Conservation (phyloP, 2,888 invertebrate species). For the Cataglyphis altisquamis region DNA sequence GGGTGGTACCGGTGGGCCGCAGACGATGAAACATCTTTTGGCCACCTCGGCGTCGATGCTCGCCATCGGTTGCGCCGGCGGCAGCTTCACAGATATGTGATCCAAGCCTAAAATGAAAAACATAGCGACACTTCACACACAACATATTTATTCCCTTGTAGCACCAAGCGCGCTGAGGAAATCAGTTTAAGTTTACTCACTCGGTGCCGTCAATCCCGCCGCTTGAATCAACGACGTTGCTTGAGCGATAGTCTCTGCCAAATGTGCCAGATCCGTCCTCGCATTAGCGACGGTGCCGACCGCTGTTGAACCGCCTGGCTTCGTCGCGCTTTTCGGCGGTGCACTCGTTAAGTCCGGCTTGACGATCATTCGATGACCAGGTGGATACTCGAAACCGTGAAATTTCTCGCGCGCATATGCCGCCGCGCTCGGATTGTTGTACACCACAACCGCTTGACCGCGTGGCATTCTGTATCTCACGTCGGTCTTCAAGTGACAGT, state of each 20-base stretch:
- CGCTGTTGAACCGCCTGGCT: constrained; percentile 80
- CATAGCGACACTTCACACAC: not conserved
- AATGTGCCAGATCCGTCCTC: constrained; percentile 89
- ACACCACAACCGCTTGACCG: constrained; percentile 90
- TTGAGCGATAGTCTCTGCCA: constrained; percentile 92
- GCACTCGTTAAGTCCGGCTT: constrained; percentile 88
- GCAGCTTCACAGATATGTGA: constrained; percentile 88
- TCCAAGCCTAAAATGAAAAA: constrained; percentile 68
- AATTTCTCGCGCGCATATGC: constrained; percentile 94
- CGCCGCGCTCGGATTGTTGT: constrained; percentile 90
- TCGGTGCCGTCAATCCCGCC: constrained; percentile 86
- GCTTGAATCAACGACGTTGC: constrained; percentile 92
- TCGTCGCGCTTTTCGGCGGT: constrained; percentile 78
- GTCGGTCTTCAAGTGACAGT: constrained; percentile 88
- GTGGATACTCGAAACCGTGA: constrained; percentile 97
- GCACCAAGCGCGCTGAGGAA: not conserved
- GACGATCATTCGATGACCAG: constrained; percentile 93
- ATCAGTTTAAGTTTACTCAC: constrained; percentile 72
- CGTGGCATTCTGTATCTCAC: constrained; percentile 87
- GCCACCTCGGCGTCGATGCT: constrained; percentile 90
- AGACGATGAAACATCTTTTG: constrained; percentile 87
- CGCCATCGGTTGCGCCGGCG: constrained; percentile 90
- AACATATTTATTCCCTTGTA: not conserved
- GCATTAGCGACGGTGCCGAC: constrained; percentile 78
- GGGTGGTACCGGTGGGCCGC: constrained; percentile 89